These are phyloP conservation scores for Pristionchus arcanus DNA, from an alignment of 2,888 invertebrate species.

Conservation along the genomic window DNA sequence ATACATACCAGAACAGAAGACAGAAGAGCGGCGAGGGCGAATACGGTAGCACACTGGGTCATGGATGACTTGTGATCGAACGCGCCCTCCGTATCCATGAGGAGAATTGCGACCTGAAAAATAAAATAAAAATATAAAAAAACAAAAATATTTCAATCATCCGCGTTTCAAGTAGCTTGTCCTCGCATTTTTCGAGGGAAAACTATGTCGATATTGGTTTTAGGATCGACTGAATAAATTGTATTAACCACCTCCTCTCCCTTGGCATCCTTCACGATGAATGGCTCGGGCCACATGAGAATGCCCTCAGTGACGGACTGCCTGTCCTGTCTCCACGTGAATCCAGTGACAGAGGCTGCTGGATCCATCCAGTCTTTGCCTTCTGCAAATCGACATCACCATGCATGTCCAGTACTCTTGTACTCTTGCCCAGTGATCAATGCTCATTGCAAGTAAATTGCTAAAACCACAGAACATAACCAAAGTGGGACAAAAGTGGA, in stretches of 20 bases:
- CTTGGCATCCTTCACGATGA: conserved; percentile 20
- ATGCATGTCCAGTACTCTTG: no score
- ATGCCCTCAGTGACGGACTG: conserved; percentile 24
- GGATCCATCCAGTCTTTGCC: conserved; percentile 22
- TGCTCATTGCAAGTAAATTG: no score
- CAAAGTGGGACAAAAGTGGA: no score
- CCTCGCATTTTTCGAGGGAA: no score
- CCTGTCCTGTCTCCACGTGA: neutral
- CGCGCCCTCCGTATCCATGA: conserved; percentile 26
- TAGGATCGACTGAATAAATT: no score
- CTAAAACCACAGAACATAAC: no score
- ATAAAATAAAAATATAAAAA: neutral
- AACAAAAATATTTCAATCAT: no score
- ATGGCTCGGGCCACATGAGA: conserved; percentile 24
- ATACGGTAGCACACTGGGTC: conserved; percentile 8
- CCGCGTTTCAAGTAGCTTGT: no score
- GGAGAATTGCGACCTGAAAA: conserved; percentile 14
- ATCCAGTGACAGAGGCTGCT: neutral
- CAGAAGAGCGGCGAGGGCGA: neutral
- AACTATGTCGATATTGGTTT: no score
- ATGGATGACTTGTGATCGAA: conserved; percentile 23
- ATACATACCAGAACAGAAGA: neutral
- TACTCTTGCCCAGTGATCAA: no score
- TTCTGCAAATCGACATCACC: neutral
- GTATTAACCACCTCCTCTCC: neutral